Evolutionary conservation across 92 coral and sea anemone genomes (phyloP).

Genomic region (Muricea muricata): DNA sequence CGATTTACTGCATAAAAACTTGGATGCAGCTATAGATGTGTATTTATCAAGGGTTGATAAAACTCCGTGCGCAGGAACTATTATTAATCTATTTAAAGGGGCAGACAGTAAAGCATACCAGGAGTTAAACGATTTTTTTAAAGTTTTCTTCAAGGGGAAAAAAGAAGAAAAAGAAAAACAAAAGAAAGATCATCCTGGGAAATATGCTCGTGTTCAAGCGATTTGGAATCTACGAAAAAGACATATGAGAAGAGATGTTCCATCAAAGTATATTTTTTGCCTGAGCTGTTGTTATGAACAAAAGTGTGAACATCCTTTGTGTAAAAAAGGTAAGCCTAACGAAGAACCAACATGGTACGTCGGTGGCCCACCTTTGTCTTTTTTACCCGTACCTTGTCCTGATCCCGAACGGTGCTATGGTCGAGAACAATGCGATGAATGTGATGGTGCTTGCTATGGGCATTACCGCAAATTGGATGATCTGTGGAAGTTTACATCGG

Average conservation of each 20-base stretch:
- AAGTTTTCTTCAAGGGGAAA: no score
- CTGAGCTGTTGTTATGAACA: conserved; percentile 59
- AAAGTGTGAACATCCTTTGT: conserved; percentile 6
- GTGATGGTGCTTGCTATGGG: conserved; percentile 32
- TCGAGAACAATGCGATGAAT: conserved; percentile 12
- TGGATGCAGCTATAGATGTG: no score
- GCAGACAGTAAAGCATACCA: no score
- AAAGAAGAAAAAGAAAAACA: conserved; percentile 45
- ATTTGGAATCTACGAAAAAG: conserved; percentile 71
- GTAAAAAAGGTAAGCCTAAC: not conserved
- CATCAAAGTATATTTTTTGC: conserved; percentile 52
- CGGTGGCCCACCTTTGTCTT: conserved; percentile 42
- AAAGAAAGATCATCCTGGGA: conserved; percentile 46
- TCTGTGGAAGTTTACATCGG: not conserved
- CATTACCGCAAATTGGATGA: conserved; percentile 1
- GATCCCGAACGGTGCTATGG: conserved; percentile 38
- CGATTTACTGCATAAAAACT: no score
- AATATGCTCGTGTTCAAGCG: conserved; percentile 52
- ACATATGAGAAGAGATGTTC: conserved; percentile 47
- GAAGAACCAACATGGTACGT: conserved; percentile 9
- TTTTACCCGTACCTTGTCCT: conserved; percentile 25
- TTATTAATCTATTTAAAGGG: no score
- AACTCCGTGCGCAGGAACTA: no score
- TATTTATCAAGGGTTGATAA: no score
- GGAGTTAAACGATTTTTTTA: no score